Evolutionary conservation across 2,797 vertebrate species (phyloP).

Genomic region (Myotis vivesi): DNA sequence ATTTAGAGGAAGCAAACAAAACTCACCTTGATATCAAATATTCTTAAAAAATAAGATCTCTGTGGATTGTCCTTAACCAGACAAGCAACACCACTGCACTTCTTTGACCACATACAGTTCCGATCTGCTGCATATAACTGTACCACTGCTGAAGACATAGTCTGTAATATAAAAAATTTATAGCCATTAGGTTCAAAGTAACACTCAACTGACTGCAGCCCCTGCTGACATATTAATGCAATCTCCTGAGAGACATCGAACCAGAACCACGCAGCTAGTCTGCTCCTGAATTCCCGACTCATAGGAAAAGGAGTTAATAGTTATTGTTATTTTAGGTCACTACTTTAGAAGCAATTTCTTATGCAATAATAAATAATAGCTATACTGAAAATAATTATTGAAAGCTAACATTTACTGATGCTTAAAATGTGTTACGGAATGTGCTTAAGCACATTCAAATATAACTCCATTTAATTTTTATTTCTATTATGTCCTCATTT

Average conservation of each 20-base stretch:
- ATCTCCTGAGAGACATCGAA: not conserved
- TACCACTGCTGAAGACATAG: slow-evolving; percentile 95
- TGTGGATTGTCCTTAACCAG: slow-evolving; percentile 99
- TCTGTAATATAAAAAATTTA: slow-evolving; percentile 83
- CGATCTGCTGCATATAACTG: slow-evolving; percentile 94
- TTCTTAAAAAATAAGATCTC: slow-evolving; percentile 97
- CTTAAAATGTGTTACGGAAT: slow-evolving; percentile 22
- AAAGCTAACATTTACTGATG: slow-evolving; percentile 46
- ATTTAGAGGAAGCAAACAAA: slow-evolving; percentile 30
- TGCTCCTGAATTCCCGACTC: not conserved
- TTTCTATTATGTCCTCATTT: not conserved
- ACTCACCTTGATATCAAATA: slow-evolving; percentile 97
- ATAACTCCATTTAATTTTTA: not conserved
- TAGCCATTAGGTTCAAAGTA: slow-evolving; percentile 48
- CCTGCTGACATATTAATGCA: not conserved
- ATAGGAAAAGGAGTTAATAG: not conserved
- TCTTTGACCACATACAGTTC: slow-evolving; percentile 93
- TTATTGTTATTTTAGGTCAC: slow-evolving; percentile 16
- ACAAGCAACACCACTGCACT: slow-evolving; percentile 96
- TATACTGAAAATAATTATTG: not conserved
- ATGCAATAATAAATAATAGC: not conserved
- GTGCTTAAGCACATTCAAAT: not conserved
- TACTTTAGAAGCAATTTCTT: slow-evolving; percentile 27
- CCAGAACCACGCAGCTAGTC: not conserved
- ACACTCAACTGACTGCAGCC: not conserved